Conservation (phyloP, 2,797 vertebrate species). For the Cyprinella venusta region DNA sequence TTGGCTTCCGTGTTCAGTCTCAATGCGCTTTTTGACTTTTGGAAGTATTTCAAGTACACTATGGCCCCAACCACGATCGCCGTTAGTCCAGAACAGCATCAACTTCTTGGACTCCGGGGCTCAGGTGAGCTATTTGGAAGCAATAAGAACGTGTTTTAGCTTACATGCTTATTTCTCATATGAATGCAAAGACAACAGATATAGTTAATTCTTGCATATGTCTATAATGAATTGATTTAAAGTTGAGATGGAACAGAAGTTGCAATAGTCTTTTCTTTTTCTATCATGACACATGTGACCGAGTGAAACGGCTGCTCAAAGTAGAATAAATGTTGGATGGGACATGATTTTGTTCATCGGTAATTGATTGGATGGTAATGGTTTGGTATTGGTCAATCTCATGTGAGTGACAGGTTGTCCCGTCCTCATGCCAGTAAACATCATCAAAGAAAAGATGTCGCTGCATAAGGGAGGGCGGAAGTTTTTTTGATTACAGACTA, state of each 20-base stretch:
- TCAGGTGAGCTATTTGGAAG: constrained; percentile 66
- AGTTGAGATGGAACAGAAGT: not conserved
- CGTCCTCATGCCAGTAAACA: not conserved
- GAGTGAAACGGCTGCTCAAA: not conserved
- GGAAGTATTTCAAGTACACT: constrained; percentile 95
- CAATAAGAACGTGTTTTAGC: not conserved
- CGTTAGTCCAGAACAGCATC: constrained; percentile 85
- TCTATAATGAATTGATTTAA: not conserved
- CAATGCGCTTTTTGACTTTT: constrained; percentile 95
- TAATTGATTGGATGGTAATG: not conserved
- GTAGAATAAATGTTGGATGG: not conserved
- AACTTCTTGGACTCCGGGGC: constrained; percentile 82
- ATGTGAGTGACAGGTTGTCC: too few relatives aligned
- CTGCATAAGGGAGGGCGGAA: not conserved
- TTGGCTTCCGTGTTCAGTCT: constrained; percentile 90
- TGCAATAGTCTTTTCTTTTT: not conserved
- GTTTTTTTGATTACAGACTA: not conserved
- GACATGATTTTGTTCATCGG: not conserved
- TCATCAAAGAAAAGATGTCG: not conserved
- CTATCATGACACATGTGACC: too few relatives aligned
- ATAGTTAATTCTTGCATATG: not conserved
- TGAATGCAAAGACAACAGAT: not conserved
- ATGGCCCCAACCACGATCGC: constrained; percentile 84
- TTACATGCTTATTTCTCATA: not conserved
- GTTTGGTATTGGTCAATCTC: not conserved